These are phyloP conservation scores for Cerastoderma edule DNA, from an alignment of 2,888 invertebrate species.

Conservation along the genomic window DNA sequence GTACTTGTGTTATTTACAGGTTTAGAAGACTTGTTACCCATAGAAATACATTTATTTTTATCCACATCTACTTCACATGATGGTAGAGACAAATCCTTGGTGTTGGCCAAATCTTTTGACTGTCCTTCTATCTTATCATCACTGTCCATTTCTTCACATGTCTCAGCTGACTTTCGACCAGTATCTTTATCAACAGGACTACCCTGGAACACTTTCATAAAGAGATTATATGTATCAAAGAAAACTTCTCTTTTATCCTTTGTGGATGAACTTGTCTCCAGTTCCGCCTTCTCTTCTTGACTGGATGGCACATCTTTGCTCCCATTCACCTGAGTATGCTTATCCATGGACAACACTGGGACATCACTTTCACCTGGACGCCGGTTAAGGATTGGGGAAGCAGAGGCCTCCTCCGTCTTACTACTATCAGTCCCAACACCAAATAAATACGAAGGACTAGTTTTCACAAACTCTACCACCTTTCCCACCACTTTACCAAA, in stretches of 20 bases:
- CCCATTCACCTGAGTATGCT: too few species aligned
- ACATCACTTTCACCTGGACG: background rate
- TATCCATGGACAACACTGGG: background rate
- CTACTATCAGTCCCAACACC: background rate
- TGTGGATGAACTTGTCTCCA: slow-evolving; percentile 6
- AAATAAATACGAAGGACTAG: slow-evolving; percentile 43
- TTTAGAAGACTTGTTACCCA: too few species aligned
- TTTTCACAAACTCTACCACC: slow-evolving; percentile 56
- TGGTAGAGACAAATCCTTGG: too few species aligned
- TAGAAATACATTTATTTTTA: too few species aligned
- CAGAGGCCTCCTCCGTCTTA: background rate
- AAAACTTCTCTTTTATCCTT: slow-evolving; percentile 30
- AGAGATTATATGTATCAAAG: slow-evolving; percentile 54
- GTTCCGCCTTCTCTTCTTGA: too few species aligned
- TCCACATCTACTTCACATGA: too few species aligned
- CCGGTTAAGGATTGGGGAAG: slow-evolving; percentile 13
- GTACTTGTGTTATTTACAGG: too few species aligned
- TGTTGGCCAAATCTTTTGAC: too few species aligned
- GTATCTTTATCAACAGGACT: background rate
- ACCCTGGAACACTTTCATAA: slow-evolving; percentile 42
- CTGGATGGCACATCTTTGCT: too few species aligned
- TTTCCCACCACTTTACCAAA: slow-evolving; percentile 54
- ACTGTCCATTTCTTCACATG: background rate
- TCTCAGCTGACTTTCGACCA: background rate
- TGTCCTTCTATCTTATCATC: too few species aligned